These are phyloP conservation scores for Pontoporia blainvillei DNA, from an alignment of 2,113 vertebrate species.

Conservation along the genomic window DNA sequence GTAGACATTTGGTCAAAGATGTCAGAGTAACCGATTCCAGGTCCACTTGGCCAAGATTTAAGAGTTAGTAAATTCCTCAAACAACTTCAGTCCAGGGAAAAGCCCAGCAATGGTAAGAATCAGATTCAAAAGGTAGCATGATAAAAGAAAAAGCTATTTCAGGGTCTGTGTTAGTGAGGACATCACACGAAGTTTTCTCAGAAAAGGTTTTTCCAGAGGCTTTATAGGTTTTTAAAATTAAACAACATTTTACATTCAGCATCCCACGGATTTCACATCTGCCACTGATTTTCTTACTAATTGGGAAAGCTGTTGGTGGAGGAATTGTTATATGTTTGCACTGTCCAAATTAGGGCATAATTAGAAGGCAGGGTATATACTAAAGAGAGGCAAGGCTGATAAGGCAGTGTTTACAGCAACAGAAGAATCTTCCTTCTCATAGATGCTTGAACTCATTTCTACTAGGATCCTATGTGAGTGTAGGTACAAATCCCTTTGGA, in stretches of 20 bases:
- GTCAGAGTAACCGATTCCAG: background rate
- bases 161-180: background rate
- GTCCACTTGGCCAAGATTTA: background rate
- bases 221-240: slow-evolving; percentile 47
- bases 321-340: slow-evolving; percentile 34
- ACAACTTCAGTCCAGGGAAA: background rate
- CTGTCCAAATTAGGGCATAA: slow-evolving; percentile 47
- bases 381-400: background rate
- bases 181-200: background rate
- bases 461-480: background rate
- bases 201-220: background rate
- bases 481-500: background rate
- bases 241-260: slow-evolving; percentile 43
- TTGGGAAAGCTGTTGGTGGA: slow-evolving; percentile 50
- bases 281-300: slow-evolving; percentile 54
- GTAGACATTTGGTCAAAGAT: background rate
- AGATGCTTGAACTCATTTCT: background rate
- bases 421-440: background rate
- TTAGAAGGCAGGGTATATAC: slow-evolving; percentile 31
- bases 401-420: background rate
- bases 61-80: background rate
- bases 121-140: background rate
- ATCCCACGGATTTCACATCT: slow-evolving; percentile 57
- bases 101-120: background rate
- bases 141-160: background rate